Percentiles rank a stretch among this genome's conserved stretches.
Conservation (phyloP, 2,888 invertebrate genomes). For the Eupithecia inturbata region DNA sequence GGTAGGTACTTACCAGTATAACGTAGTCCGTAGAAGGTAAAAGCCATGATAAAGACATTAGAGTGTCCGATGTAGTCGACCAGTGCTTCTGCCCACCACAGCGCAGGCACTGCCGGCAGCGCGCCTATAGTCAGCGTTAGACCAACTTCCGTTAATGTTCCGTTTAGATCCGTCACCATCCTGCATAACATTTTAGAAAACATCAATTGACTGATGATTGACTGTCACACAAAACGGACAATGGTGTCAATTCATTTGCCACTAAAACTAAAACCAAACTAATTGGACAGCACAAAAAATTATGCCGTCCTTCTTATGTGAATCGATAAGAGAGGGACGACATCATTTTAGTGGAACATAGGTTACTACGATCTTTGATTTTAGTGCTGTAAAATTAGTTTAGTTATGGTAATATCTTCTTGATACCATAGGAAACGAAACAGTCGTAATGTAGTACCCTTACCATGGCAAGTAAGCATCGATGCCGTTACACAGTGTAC, state of each 20-base stretch:
- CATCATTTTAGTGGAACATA: too few relatives aligned
- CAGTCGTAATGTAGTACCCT: slow-evolving; percentile 41
- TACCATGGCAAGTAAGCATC: slow-evolving; percentile 91
- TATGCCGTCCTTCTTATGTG: background rate
- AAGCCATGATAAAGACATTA: slow-evolving; percentile 92
- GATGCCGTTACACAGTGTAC: slow-evolving; percentile 91
- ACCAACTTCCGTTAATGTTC: slow-evolving; percentile 84
- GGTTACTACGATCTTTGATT: too few relatives aligned
- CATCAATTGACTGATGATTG: background rate
- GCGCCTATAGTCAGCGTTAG: slow-evolving; percentile 87
- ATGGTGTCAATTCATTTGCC: background rate
- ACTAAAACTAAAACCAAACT: background rate
- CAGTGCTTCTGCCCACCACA: slow-evolving; percentile 91
- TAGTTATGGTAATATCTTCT: background rate
- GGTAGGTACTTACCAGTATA: slow-evolving; percentile 84
- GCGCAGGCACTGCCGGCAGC: slow-evolving; percentile 87
- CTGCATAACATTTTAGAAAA: slow-evolving; percentile 60
- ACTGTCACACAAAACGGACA: background rate
- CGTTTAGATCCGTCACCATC: slow-evolving; percentile 84
- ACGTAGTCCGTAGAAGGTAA: slow-evolving; percentile 90
- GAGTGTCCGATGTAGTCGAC: slow-evolving; percentile 93
- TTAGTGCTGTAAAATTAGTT: background rate
- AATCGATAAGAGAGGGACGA: background rate
- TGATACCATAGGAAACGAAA: background rate
- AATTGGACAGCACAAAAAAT: background rate